These are phyloP conservation scores for Acrobeloides nanus DNA, from an alignment of 2,888 invertebrate species.

Conservation along the genomic window DNA sequence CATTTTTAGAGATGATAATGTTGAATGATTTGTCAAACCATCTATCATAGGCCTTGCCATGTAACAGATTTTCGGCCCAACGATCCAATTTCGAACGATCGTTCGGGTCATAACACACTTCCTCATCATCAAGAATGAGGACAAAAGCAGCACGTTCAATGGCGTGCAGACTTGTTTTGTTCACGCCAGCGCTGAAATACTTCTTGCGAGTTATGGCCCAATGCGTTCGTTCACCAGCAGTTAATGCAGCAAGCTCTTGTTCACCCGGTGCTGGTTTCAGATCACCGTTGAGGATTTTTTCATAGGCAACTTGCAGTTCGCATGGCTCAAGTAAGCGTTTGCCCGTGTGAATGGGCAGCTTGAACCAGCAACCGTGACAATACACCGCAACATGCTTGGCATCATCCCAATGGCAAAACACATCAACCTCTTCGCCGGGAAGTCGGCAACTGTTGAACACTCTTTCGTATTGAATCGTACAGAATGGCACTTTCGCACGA, in stretches of 20 bases:
- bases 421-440: slow-evolving; percentile 73
- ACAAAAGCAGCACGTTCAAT: slow-evolving; percentile 88
- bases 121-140: slow-evolving; percentile 79
- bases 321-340: slow-evolving; percentile 55
- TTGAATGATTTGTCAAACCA: slow-evolving; percentile 99
- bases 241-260: slow-evolving; percentile 75
- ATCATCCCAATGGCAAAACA: slow-evolving; percentile 48
- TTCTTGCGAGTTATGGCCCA: slow-evolving; percentile 48
- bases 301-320: slow-evolving; percentile 48
- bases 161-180: slow-evolving; percentile 76
- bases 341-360: slow-evolving; percentile 78
- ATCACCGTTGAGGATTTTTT: slow-evolving; percentile 65
- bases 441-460: slow-evolving; percentile 90
- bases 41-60: slow-evolving; percentile 89
- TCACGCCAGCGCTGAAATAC: slow-evolving; percentile 77
- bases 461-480: slow-evolving; percentile 95
- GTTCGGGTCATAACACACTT: slow-evolving; percentile 66
- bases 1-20: slow-evolving; percentile 82
- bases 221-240: slow-evolving; percentile 66
- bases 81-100: slow-evolving; percentile 66
- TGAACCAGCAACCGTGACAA: slow-evolving; percentile 86
- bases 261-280: slow-evolving; percentile 73
- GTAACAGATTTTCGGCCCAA: slow-evolving; percentile 76
- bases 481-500: slow-evolving; percentile 69
- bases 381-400: slow-evolving; percentile 82